These are phyloP conservation scores for Erethizon dorsatum DNA, from an alignment of 2,797 vertebrate genomes.

Conservation along the genomic window DNA sequence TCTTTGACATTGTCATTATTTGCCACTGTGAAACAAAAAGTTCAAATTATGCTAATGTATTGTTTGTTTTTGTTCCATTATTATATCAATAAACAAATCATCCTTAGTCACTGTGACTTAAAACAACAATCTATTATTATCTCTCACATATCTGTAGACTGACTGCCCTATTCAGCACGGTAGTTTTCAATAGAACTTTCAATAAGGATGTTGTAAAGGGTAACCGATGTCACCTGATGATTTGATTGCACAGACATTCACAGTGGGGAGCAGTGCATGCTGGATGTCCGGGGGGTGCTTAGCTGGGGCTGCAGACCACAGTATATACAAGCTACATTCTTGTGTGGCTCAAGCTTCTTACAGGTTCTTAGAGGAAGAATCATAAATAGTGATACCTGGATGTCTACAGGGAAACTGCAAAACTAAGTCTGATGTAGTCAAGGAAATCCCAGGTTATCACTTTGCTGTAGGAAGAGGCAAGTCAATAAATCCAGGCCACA, in stretches of 20 bases:
- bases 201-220: neutral
- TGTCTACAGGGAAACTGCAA: neutral
- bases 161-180: neutral
- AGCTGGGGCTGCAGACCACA: neutral
- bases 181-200: slow-evolving; percentile 1
- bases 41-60: slow-evolving; percentile 38
- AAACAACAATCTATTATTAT: neutral
- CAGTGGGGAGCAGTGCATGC: neutral
- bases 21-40: neutral
- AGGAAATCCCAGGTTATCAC: neutral
- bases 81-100: slow-evolving; percentile 10
- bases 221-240: neutral
- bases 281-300: neutral
- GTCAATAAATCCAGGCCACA: neutral
- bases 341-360: neutral
- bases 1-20: neutral
- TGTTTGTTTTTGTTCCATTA: neutral
- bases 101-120: neutral
- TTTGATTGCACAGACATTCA: neutral
- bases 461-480: neutral
- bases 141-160: neutral
- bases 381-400: neutral
- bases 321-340: too few species aligned
- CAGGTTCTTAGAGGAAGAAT: neutral
- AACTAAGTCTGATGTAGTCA: neutral